phyloP scores from a whole-genome alignment of 1,140 invertebrate genomes.

The Drosophila sturtevanti region DNA sequence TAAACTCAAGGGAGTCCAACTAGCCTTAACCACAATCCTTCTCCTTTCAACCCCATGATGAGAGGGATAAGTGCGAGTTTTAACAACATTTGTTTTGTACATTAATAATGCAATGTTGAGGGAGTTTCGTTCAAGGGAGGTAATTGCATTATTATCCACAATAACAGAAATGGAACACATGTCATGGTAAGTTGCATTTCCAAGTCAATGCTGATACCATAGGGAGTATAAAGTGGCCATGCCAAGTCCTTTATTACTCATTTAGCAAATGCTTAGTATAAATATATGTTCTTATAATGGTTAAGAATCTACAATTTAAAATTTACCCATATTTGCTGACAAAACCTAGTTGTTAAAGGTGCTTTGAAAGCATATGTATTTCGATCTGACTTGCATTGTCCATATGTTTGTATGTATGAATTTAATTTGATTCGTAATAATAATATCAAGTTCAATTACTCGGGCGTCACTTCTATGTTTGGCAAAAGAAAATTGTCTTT shows the following conservation, averaged over 20 bases:
- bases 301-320: neutral
- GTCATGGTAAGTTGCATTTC: slow-evolving; percentile 36
- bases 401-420: no score
- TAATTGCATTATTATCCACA: slow-evolving; percentile 62
- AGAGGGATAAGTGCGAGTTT: slow-evolving; percentile 25
- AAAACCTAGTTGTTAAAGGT: no score
- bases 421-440: no score
- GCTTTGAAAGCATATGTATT: no score
- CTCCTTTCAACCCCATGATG: slow-evolving; percentile 11
- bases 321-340: no score
- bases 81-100: slow-evolving; percentile 53
- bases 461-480: no score
- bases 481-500: no score
- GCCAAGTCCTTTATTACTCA: neutral
- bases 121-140: slow-evolving; percentile 40
- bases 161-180: slow-evolving; percentile 46
- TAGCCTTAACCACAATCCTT: neutral
- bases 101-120: slow-evolving; percentile 36
- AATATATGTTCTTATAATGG: neutral
- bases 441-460: no score
- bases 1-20: slow-evolving; percentile 19
- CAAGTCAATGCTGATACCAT: slow-evolving; percentile 34
- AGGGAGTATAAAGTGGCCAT: slow-evolving; percentile 37
- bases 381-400: no score
- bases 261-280: slow-evolving; percentile 11